Base-by-base conservation (phyloP, 2,888 invertebrate species). In the Caenorhabditis sinica region DNA sequence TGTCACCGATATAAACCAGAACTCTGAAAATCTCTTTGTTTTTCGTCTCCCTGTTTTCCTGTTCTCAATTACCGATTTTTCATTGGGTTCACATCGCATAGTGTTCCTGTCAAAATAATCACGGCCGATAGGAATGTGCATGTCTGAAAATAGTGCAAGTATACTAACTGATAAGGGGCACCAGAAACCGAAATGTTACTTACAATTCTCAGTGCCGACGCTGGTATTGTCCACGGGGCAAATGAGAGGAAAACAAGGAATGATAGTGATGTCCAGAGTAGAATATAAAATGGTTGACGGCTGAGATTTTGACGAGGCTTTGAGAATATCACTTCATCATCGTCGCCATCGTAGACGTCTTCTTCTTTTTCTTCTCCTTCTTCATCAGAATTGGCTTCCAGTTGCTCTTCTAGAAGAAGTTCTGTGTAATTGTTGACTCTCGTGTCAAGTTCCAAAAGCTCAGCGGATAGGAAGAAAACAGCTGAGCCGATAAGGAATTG, bases 1-100 rank as follows among this genome's bases (percentile, higher is more conserved):
- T 85, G 65, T 87, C 85, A 11, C 87, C 87, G 5, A 85, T 45
- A 66, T 86, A 87, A 3, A 86, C 86, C 15, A 87, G 51, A 2
- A 36, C n/a, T 28, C 84, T 79, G 68, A 49, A 73, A 53, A 30
- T 51, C 51, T n/a, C 17, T 60, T 5, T 56, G 3, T 45, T 56
- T 20, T n/a, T n/a, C n/a, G n/a, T n/a, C n/a, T n/a, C n/a, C n/a
- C n/a, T n/a, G n/a, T n/a, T n/a, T n/a, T n/a, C n/a, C n/a, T n/a
- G n/a, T n/a, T n/a, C n/a, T n/a, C n/a, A n/a, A n/a, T 30, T 25
- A 58, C 71, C 58, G 25, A 49, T 72, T 72, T 23, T 73, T 68
- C 74, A 83, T 43, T 6, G 79, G 79, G 43, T 74, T 81, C 0
- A 25, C 17, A 28, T 74, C 71, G 30, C 69, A 68, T 0, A 74